Evolutionary conservation across 2,888 invertebrate genomes (phyloP).

Genomic region (Latrodectus elegans): DNA sequence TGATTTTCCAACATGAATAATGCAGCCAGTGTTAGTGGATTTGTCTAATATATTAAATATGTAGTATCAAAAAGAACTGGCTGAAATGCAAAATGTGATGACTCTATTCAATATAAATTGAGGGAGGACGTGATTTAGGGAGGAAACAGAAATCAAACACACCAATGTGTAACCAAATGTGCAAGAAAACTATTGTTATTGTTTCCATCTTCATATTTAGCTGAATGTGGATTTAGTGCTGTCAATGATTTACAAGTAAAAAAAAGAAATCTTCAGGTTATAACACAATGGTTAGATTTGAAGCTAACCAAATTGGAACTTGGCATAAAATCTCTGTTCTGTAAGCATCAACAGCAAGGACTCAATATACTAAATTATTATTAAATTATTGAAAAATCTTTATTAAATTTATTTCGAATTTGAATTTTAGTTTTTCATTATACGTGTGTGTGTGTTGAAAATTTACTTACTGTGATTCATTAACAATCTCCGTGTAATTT

Average conservation of each 20-base stretch:
- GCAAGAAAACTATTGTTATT: no score
- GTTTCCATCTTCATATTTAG: no score
- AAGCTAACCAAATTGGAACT: neutral
- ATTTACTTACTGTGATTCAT: neutral
- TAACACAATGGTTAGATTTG: neutral
- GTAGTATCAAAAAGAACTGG: slow-evolving; percentile 44
- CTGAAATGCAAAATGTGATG: slow-evolving; percentile 21
- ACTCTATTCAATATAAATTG: neutral
- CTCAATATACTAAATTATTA: neutral
- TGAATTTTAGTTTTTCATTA: no score
- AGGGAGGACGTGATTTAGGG: neutral
- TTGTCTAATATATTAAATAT: slow-evolving; percentile 37
- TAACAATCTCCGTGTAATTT: neutral
- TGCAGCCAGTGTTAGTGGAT: slow-evolving; percentile 45
- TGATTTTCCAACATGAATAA: slow-evolving; percentile 43
- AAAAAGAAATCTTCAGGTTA: neutral
- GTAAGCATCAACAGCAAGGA: neutral
- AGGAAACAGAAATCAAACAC: neutral
- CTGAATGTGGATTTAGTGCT: no score
- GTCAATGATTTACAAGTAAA: neutral
- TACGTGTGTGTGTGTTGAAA: neutral
- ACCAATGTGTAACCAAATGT: no score
- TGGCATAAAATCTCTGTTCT: neutral
- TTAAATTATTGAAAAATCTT: neutral
- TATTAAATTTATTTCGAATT: no score